phyloP scores from a whole-genome alignment of 2,113 vertebrate genomes.

The Aegotheles bennettii region DNA sequence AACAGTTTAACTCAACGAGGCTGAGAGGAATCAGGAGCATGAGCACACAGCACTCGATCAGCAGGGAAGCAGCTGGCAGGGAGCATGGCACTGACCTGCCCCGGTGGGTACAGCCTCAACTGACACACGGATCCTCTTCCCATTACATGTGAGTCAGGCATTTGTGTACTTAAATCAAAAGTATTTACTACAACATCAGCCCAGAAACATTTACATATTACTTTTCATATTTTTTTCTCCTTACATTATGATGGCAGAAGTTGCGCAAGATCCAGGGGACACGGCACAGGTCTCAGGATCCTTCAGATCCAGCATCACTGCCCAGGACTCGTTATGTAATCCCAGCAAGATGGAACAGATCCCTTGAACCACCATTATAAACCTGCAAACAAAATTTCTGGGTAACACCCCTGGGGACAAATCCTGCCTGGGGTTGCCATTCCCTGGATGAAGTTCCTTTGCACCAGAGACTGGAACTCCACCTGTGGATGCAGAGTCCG shows the following conservation, averaged over 20 bases:
- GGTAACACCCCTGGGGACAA: neutral
- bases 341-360: neutral
- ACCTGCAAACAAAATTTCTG: neutral
- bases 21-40: neutral
- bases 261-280: neutral
- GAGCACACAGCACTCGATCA: neutral
- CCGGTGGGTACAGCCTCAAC: neutral
- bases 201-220: neutral
- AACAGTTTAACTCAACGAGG: neutral
- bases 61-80: neutral
- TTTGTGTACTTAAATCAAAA: neutral
- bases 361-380: neutral
- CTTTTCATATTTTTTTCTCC: neutral
- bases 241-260: neutral
- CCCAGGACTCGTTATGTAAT: rapidly evolving
- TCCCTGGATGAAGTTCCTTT: neutral
- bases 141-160: neutral
- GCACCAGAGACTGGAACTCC: neutral
- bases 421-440: neutral
- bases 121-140: rapidly evolving
- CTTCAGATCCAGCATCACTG: neutral
- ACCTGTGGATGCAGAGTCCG: neutral
- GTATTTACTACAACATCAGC: neutral
- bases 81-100: rapidly evolving
- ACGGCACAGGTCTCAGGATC: rapidly evolving